Conservation (phyloP, 1,140 invertebrate species). For the Euglossa dilemma region DNA sequence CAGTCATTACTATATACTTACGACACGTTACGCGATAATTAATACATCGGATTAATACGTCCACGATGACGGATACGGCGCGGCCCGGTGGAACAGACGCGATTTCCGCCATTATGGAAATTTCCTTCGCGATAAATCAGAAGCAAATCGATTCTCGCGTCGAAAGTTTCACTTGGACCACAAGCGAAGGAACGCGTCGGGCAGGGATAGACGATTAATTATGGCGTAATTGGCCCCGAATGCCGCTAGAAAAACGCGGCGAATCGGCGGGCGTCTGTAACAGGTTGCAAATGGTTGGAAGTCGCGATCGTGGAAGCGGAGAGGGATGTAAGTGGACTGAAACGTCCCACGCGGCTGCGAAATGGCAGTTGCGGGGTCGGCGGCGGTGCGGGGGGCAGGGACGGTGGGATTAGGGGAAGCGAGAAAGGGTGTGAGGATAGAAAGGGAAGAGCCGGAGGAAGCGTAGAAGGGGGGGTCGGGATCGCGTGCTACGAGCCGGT, state of each 20-base stretch:
- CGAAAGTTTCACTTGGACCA: too few relatives aligned
- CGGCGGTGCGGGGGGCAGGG: neutral
- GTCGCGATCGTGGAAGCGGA: conserved; percentile 3
- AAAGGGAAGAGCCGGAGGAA: neutral
- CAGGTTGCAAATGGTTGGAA: conserved; percentile 54
- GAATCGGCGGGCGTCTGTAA: conserved; percentile 20
- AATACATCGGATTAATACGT: conserved; percentile 52
- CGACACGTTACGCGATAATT: conserved; percentile 62
- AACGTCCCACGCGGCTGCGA: conserved; percentile 66
- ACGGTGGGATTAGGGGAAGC: conserved; percentile 55
- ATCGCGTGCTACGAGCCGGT: conserved; percentile 75
- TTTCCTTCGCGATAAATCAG: neutral
- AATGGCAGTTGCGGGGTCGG: conserved; percentile 45
- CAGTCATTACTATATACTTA: conserved; percentile 49
- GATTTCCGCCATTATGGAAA: neutral
- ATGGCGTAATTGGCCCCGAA: conserved; percentile 1
- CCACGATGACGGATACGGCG: neutral
- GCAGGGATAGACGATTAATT: conserved; percentile 12
- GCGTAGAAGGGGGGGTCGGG: conserved; percentile 39
- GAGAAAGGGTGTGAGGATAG: conserved; percentile 35
- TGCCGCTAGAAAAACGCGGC: conserved; percentile 23
- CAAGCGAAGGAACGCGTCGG: too few relatives aligned
- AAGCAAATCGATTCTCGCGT: neutral
- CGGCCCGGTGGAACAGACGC: neutral
- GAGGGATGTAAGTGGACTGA: conserved; percentile 49